phyloP scores from a whole-genome alignment of 2,113 vertebrate species.

The Hydrochoerus hydrochaeris region DNA sequence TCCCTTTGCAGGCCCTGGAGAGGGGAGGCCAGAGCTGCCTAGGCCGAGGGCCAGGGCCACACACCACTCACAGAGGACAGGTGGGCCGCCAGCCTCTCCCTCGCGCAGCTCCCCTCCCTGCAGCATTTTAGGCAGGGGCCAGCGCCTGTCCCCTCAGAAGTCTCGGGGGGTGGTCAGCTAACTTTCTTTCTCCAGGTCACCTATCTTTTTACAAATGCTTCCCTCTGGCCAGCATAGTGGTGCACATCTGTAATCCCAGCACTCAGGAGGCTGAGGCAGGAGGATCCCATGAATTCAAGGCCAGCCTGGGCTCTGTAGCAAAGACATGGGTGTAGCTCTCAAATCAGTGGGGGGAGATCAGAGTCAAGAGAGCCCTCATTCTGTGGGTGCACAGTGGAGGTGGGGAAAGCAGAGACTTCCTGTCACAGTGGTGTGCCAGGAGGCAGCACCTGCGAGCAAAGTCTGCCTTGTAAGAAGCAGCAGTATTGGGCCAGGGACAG shows the following conservation, averaged over 20 bases:
- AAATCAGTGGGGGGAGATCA: background rate
- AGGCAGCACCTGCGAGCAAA: background rate
- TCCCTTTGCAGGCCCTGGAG: too few species aligned
- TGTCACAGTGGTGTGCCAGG: background rate
- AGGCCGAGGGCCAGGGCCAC: too few species aligned
- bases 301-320: background rate
- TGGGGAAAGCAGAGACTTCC: background rate
- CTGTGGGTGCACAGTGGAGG: background rate
- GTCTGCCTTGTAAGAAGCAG: background rate
- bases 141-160: background rate
- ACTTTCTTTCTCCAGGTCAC: background rate
- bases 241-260: background rate
- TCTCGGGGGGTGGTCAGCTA: background rate
- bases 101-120: too few species aligned
- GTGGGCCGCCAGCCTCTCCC: background rate
- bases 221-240: background rate
- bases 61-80: background rate
- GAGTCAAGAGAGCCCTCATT: background rate
- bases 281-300: background rate
- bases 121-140: background rate
- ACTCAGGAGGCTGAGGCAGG: background rate
- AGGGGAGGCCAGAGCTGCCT: background rate
- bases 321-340: background rate
- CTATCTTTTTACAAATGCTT: background rate
- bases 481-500: background rate